phyloP scores from a whole-genome alignment of 2,888 invertebrate genomes.

The Phengaris alcon region DNA sequence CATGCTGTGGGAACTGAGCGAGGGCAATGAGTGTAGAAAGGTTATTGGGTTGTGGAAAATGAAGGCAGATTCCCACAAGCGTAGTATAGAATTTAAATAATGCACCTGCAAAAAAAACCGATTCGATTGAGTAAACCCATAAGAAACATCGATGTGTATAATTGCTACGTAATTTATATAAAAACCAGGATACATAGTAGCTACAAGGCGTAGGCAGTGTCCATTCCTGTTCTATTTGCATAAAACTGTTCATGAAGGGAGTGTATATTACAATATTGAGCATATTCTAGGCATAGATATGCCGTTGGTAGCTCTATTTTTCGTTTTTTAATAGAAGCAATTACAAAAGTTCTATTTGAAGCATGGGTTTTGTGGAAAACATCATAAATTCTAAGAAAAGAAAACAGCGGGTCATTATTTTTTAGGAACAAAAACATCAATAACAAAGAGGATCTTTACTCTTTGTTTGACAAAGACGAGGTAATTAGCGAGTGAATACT shows the following conservation, averaged over 20 bases:
- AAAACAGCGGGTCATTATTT: slow-evolving; percentile 11
- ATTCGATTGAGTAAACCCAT: not conserved
- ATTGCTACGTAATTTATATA: slow-evolving; percentile 7
- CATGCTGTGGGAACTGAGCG: slow-evolving; percentile 24
- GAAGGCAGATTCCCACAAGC: slow-evolving; percentile 29
- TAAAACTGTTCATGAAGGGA: not conserved
- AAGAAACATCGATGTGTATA: slow-evolving; percentile 30
- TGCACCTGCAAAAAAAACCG: not conserved
- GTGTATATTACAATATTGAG: not conserved
- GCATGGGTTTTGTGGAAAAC: slow-evolving; percentile 12
- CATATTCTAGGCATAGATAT: not conserved
- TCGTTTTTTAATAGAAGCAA: not conserved
- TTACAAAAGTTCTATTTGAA: not conserved
- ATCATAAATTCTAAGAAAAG: slow-evolving; percentile 22
- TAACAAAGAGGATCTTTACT: slow-evolving; percentile 18
- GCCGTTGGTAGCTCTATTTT: not conserved
- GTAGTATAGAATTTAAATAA: slow-evolving; percentile 25
- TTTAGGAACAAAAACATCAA: slow-evolving; percentile 23
- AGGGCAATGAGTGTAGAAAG: slow-evolving; percentile 30
- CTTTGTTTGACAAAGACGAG: slow-evolving; percentile 24
- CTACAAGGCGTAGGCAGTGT: not conserved
- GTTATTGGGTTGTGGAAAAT: slow-evolving; percentile 32
- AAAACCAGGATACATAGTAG: slow-evolving; percentile 5
- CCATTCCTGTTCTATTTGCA: slow-evolving; percentile 27
- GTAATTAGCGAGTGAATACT: slow-evolving; percentile 18